phyloP scores from a whole-genome alignment of 2,797 vertebrate genomes.

The Staurois parvus region DNA sequence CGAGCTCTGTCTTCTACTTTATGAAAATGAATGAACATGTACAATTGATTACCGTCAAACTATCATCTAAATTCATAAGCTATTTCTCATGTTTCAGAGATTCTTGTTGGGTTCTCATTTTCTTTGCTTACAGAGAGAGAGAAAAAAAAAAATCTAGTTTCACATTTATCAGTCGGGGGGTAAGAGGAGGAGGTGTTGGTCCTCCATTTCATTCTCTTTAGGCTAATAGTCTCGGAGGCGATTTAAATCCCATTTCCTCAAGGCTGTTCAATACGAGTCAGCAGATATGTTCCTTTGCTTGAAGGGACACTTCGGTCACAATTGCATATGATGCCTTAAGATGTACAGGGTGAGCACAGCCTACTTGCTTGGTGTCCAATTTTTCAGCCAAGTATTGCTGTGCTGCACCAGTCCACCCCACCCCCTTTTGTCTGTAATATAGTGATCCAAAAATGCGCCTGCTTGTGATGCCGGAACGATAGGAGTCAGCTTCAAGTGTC shows the following conservation, averaged over 20 bases:
- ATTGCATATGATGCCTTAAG: too few species aligned
- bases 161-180: slow-evolving; percentile 64
- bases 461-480: too few species aligned
- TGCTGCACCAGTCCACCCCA: too few species aligned
- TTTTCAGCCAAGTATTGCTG: too few species aligned
- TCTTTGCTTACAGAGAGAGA: slow-evolving; percentile 64
- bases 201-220: slow-evolving; percentile 72
- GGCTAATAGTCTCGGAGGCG: slow-evolving; percentile 69
- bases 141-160: slow-evolving; percentile 67
- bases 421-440: too few species aligned
- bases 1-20: slow-evolving; percentile 73
- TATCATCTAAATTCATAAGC: slow-evolving; percentile 86
- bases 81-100: slow-evolving; percentile 81
- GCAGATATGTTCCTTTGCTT: too few species aligned
- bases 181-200: slow-evolving; percentile 67
- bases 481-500: not conserved
- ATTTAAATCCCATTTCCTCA: slow-evolving; percentile 72
- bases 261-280: slow-evolving; percentile 63
- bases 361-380: too few species aligned
- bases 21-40: slow-evolving; percentile 89
- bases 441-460: too few species aligned
- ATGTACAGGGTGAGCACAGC: too few species aligned
- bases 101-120: slow-evolving; percentile 74
- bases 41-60: slow-evolving; percentile 78
- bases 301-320: too few species aligned